A percentile compares a stretch with the other conserved stretches of the same genome.
phyloP scores from a whole-genome alignment of 2,113 vertebrate genomes.

The Gadus macrocephalus region DNA sequence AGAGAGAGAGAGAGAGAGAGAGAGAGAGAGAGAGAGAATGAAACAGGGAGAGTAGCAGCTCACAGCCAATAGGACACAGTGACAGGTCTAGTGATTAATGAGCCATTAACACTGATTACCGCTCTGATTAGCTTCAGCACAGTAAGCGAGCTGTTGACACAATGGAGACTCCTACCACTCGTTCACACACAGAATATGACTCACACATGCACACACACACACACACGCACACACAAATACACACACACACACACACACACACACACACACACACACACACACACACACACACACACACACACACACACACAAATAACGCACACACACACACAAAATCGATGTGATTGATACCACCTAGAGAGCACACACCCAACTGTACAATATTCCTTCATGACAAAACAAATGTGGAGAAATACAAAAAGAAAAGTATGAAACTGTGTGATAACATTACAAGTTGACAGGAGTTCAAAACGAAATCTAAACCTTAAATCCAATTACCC shows the following conservation, averaged over 20 bases:
- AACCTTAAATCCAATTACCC: neutral
- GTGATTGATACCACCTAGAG: slow-evolving; percentile 28
- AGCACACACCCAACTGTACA: slow-evolving; percentile 20
- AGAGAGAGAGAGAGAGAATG: neutral
- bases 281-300: slow-evolving; percentile 1
- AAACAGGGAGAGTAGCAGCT: neutral
- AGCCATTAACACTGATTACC: slow-evolving; percentile 62
- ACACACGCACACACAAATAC: slow-evolving; percentile 7
- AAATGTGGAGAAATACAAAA: slow-evolving; percentile 8
- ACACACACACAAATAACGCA: slow-evolving; percentile 6
- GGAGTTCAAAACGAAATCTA: slow-evolving; percentile 3
- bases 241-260: slow-evolving; percentile 11
- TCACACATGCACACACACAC: neutral
- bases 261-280: slow-evolving; percentile 6
- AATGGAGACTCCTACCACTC: slow-evolving; percentile 4
- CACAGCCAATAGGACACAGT: slow-evolving; percentile 27
- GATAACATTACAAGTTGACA: neutral
- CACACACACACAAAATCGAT: neutral
- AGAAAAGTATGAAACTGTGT: neutral
- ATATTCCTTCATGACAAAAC: slow-evolving; percentile 36
- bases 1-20: neutral
- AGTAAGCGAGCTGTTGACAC: slow-evolving; percentile 60
- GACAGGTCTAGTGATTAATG: slow-evolving; percentile 69
- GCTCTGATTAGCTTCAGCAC: slow-evolving; percentile 56
- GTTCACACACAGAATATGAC: too few species aligned